Conservation (phyloP, 2,888 invertebrate species). For the Anoncus sp. region DNA sequence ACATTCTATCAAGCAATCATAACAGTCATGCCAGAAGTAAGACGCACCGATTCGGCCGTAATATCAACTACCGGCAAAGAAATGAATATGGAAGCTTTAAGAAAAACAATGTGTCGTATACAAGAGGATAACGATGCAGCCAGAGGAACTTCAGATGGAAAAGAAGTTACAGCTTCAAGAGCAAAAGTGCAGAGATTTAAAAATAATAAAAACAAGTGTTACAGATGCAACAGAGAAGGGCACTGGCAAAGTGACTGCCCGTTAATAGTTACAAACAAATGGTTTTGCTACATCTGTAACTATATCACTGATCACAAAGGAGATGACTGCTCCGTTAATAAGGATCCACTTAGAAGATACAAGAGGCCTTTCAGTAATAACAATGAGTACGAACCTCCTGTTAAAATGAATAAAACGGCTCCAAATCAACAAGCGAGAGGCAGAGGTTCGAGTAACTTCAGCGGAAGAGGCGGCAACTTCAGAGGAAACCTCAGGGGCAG, state of each 20-base stretch:
- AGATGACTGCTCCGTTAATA: slow-evolving; percentile 26
- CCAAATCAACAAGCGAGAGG: no score
- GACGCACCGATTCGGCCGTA: slow-evolving; percentile 26
- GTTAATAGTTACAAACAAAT: slow-evolving; percentile 44
- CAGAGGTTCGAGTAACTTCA: no score
- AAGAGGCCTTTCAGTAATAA: slow-evolving; percentile 19
- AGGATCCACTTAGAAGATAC: no score
- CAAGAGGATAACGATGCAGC: slow-evolving; percentile 48
- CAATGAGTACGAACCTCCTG: slow-evolving; percentile 34
- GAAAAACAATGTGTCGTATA: slow-evolving; percentile 33
- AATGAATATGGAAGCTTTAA: slow-evolving; percentile 57
- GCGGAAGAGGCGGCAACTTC: no score
- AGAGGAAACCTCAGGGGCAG: slow-evolving; percentile 31
- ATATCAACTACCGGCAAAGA: slow-evolving; percentile 37
- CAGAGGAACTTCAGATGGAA: no score
- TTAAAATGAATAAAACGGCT: slow-evolving; percentile 48
- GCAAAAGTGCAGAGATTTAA: slow-evolving; percentile 24
- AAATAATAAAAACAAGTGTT: slow-evolving; percentile 47
- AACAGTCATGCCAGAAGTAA: slow-evolving; percentile 40
- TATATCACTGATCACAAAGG: slow-evolving; percentile 35
- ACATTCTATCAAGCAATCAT: slow-evolving; percentile 64
- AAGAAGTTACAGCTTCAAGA: slow-evolving; percentile 39
- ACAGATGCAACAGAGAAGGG: slow-evolving; percentile 51
- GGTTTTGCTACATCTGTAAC: slow-evolving; percentile 42
- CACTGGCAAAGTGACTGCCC: slow-evolving; percentile 41